Percentiles rank a stretch among this genome's conserved stretches.
Conservation (phyloP, 2,888 invertebrate genomes). For the Rhagophthalmus giganteus region DNA sequence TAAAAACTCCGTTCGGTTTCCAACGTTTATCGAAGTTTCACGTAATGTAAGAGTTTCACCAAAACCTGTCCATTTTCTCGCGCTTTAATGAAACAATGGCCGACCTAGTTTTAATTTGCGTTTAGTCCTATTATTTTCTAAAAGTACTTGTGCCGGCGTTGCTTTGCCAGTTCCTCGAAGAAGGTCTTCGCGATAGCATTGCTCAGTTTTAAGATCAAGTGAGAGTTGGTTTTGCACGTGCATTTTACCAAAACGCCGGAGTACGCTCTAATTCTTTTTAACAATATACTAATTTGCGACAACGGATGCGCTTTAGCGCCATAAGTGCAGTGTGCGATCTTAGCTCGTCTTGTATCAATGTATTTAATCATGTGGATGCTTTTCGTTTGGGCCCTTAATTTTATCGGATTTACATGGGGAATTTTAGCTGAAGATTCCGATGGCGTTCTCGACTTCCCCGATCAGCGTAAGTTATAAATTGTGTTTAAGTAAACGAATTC, state of each 20-base stretch:
- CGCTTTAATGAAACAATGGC: slow-evolving; percentile 34
- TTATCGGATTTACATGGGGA: slow-evolving; percentile 43
- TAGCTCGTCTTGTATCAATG: slow-evolving; percentile 34
- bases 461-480: slow-evolving; percentile 18
- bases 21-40: background rate
- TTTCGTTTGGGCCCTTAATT: slow-evolving; percentile 50
- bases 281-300: slow-evolving; percentile 42
- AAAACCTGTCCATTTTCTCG: slow-evolving; percentile 10
- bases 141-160: slow-evolving; percentile 14
- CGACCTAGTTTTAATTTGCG: slow-evolving; percentile 46
- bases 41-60: slow-evolving; percentile 11
- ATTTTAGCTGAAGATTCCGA: slow-evolving; percentile 46
- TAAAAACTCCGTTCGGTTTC: too few relatives aligned
- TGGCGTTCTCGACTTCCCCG: slow-evolving; percentile 23
- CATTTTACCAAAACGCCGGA: slow-evolving; percentile 22
- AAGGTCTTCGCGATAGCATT: slow-evolving; percentile 34
- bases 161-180: slow-evolving; percentile 29
- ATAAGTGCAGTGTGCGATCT: slow-evolving; percentile 15
- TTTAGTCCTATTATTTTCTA: slow-evolving; percentile 38
- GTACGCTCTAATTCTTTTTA: slow-evolving; percentile 45
- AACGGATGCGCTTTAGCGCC: slow-evolving; percentile 31
- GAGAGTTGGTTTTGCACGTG: slow-evolving; percentile 34
- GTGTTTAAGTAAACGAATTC: too few relatives aligned
- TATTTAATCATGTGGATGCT: slow-evolving; percentile 50
- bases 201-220: slow-evolving; percentile 22